A percentile compares a stretch with the other conserved stretches of the same genome.
Conservation (phyloP, 2,797 vertebrate genomes). For the Meriones psammophilus region DNA sequence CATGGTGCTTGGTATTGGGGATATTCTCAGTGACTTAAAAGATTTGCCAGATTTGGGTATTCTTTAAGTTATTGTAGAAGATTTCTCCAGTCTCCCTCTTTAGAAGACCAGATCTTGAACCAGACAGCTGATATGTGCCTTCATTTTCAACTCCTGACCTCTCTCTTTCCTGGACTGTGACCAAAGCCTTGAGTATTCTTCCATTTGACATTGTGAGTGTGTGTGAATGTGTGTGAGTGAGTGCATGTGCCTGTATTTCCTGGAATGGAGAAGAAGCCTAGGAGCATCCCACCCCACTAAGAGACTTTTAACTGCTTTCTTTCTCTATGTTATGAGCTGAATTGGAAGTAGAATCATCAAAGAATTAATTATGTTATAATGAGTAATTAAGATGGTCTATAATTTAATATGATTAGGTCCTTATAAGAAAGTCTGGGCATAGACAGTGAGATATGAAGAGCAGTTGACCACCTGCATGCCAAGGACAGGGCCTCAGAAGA, state of each 20-base stretch:
- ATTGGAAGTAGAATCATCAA: background rate
- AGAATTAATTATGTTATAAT: background rate
- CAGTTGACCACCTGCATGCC: background rate
- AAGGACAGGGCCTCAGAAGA: background rate
- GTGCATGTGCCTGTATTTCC: background rate
- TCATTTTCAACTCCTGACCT: background rate
- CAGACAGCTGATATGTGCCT: background rate
- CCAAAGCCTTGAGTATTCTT: background rate
- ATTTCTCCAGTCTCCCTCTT: background rate
- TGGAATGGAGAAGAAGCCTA: background rate
- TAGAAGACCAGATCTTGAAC: background rate
- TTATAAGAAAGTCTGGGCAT: background rate
- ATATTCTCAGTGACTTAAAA: background rate
- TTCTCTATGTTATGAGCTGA: too few relatives aligned
- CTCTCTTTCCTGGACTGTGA: background rate
- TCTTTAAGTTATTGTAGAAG: background rate
- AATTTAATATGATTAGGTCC: background rate
- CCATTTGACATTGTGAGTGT: background rate
- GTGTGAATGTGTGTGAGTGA: background rate
- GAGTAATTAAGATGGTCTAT: background rate
- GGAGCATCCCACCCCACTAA: background rate
- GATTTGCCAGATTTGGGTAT: background rate
- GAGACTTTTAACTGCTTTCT: too few relatives aligned
- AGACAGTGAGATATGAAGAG: background rate
- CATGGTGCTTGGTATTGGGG: background rate